A percentile compares a stretch with the other conserved stretches of the same genome.
Evolutionary conservation across 2,888 invertebrate genomes (phyloP).

Genomic region (Kryphioiulus occultus): DNA sequence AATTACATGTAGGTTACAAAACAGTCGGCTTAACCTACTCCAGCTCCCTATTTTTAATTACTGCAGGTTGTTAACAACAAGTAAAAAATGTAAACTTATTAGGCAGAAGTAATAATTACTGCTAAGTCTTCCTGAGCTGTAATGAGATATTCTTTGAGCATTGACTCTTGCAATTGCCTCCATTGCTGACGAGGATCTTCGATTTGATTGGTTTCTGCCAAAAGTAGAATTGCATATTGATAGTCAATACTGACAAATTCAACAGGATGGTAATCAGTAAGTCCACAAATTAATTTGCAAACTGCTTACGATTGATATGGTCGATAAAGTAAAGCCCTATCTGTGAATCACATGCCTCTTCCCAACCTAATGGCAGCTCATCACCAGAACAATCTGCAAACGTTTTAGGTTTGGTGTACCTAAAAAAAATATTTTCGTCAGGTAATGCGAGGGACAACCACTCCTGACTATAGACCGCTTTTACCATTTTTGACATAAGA

Average conservation of each 20-base stretch:
- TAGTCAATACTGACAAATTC: background rate
- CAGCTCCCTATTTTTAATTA: background rate
- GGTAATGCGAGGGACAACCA: background rate
- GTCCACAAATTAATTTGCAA: background rate
- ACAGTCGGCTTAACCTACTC: background rate
- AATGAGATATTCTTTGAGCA: conserved; percentile 94
- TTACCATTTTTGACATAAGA: too few species aligned
- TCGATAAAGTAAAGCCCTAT: conserved; percentile 97
- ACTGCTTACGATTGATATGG: conserved; percentile 89
- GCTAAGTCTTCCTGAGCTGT: conserved; percentile 95
- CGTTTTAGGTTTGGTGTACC: conserved; percentile 94
- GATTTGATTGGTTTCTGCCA: conserved; percentile 87
- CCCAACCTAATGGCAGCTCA: conserved; percentile 97
- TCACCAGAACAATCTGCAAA: conserved; percentile 98
- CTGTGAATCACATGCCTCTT: conserved; percentile 91
- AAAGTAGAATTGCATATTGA: background rate
- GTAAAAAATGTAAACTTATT: background rate
- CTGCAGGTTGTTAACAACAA: background rate
- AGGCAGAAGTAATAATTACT: conserved; percentile 68
- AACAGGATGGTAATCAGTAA: background rate
- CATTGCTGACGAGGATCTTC: conserved; percentile 97
- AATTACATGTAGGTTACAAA: background rate
- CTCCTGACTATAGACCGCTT: too few species aligned
- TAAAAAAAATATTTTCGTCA: conserved; percentile 63
- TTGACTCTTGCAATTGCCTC: conserved; percentile 94